Conservation (phyloP, 2,888 invertebrate species). For the Microdon myrmicae region DNA sequence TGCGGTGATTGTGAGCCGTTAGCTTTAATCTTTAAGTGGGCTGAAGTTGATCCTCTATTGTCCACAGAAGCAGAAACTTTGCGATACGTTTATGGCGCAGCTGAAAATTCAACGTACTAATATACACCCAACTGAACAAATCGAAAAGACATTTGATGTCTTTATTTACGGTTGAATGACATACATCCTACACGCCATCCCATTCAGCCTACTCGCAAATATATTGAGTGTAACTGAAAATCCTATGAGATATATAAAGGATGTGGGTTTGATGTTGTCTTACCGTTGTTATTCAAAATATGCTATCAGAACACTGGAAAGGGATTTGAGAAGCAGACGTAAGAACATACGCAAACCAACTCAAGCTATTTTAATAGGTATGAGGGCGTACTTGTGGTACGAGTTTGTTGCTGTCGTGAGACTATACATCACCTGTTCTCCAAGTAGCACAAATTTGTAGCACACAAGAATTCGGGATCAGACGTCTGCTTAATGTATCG, state of each 20-base stretch:
- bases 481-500: neutral
- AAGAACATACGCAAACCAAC: no score
- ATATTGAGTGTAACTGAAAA: no score
- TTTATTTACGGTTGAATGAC: slow-evolving; percentile 38
- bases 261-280: neutral
- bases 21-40: slow-evolving; percentile 43
- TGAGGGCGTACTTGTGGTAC: slow-evolving; percentile 18
- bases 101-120: slow-evolving; percentile 25
- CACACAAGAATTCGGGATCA: neutral
- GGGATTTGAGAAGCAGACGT: neutral
- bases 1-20: slow-evolving; percentile 46
- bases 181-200: no score
- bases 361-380: slow-evolving; percentile 29
- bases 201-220: no score
- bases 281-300: neutral
- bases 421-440: no score
- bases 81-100: neutral
- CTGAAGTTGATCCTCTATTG: neutral
- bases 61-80: neutral
- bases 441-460: neutral
- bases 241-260: no score
- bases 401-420: slow-evolving; percentile 12
- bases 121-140: slow-evolving; percentile 7
- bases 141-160: slow-evolving; percentile 32
- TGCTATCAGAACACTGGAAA: neutral